phyloP scores from a whole-genome alignment of 2,113 vertebrate genomes.

The Megaceryle torquata region DNA sequence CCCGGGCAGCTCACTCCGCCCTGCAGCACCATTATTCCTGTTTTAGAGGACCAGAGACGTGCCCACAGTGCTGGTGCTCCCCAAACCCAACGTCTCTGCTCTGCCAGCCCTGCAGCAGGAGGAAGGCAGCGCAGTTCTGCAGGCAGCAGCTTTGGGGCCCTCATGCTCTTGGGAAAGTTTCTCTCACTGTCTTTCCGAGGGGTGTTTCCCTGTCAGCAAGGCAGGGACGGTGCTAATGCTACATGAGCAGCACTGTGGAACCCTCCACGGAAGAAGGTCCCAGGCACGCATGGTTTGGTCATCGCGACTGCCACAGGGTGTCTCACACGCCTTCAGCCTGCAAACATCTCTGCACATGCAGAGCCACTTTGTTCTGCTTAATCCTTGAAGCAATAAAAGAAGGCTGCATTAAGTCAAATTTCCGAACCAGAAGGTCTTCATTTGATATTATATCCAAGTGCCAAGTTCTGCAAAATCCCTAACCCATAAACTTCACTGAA shows the following conservation, averaged over 20 bases:
- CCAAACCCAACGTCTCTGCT: rapidly evolving
- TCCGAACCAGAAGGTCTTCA: constrained; percentile 65
- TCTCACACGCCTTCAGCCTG: background rate
- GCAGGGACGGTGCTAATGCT: rapidly evolving
- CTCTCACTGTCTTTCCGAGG: rapidly evolving
- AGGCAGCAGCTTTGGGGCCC: rapidly evolving
- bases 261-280: background rate
- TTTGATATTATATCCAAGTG: constrained; percentile 23
- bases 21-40: background rate
- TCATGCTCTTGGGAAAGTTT: background rate
- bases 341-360: background rate
- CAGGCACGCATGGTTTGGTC: rapidly evolving
- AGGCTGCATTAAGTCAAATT: constrained; percentile 47
- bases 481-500: constrained; percentile 24
- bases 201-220: background rate
- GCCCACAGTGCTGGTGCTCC: background rate
- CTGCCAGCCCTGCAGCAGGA: background rate
- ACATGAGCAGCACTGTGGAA: background rate
- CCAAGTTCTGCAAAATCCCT: constrained; percentile 62
- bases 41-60: background rate
- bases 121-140: background rate
- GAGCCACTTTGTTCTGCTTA: constrained; percentile 51
- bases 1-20: background rate
- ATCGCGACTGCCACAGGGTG: background rate
- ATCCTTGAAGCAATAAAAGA: constrained; percentile 53